Base-by-base conservation (phyloP, 2,888 invertebrate genomes). In the Drosophila atroscutellata region DNA sequence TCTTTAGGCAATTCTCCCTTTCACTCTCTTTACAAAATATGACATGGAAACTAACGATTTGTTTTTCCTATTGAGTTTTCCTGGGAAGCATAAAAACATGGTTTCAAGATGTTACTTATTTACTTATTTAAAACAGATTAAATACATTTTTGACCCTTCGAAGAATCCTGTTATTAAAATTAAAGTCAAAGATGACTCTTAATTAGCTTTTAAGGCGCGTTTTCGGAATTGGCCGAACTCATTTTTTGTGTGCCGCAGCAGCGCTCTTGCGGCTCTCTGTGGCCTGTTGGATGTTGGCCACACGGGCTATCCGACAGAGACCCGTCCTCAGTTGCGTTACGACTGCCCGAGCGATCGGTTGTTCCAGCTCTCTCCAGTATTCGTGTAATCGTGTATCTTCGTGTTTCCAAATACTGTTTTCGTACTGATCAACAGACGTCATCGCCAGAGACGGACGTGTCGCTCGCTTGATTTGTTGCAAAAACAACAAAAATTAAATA, bases 381-480 rank as follows among this genome's bases (percentile, higher is more conserved):
- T 68, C 28, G 30, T 63, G 37, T 47, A 11, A 49, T 69, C 57
- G 66, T 64, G 57, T 63, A 51, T 71, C 78, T 63, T 30, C 62
- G 79, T 72, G 63, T 32, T 70, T 68, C 50, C 61, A 58, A 69
- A 60, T 66, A 70, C 51, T 69, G 66, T 56, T 66, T 39, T 68
- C 69, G 39, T 20, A 47, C 37, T 65, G 77, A 83, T 82, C 83
- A 77, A 72, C 60, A 86, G 73, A 86, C 82, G 84, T 87, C 89
- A 88, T 82, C 75, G 73, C 80, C 65, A 86, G 81, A 79, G 79
- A 72, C 79, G 72, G 65, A 85, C 88, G 85, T 88, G 86, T 86
- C 65, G 77, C 72, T 75, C 83, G 77, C 81, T 85, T 86, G 81
- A 83, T 73, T 80, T 76, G 74, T 74, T 75, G 77, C 71, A 69